Evolutionary conservation across 2,888 invertebrate species (phyloP).

Genomic region (Chironomus riparius): DNA sequence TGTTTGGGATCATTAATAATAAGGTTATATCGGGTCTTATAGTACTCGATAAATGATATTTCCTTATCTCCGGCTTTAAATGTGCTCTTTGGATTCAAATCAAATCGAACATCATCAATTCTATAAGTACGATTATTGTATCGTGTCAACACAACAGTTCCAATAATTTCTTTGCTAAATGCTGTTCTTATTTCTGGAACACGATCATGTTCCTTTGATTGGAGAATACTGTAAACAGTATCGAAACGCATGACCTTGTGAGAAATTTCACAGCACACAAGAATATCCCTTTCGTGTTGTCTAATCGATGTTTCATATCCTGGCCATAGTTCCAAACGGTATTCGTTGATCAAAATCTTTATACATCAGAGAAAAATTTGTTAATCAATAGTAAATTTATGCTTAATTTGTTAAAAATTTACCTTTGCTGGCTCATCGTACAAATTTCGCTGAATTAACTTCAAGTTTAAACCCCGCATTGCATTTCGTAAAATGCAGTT

Average conservation of each 20-base stretch:
- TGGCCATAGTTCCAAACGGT: too few species aligned
- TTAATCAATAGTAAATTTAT: too few species aligned
- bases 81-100: not conserved
- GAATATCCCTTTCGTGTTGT: slow-evolving; percentile 64
- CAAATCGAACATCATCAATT: slow-evolving; percentile 8
- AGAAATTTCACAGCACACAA: slow-evolving; percentile 69
- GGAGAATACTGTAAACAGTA: slow-evolving; percentile 37
- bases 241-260: slow-evolving; percentile 71
- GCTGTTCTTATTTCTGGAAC: slow-evolving; percentile 43
- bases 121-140: slow-evolving; percentile 57
- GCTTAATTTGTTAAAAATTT: not conserved
- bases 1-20: slow-evolving; percentile 55
- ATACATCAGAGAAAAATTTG: too few species aligned
- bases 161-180: slow-evolving; percentile 49
- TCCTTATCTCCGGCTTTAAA: slow-evolving; percentile 27
- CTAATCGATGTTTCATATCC: slow-evolving; percentile 46
- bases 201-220: too few species aligned
- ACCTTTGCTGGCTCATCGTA: not conserved
- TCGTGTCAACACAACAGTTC: slow-evolving; percentile 54
- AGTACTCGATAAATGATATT: slow-evolving; percentile 52
- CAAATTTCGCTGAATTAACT: not conserved
- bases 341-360: too few species aligned
- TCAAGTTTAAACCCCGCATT: not conserved
- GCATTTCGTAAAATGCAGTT: not conserved
- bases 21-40: slow-evolving; percentile 54